A percentile compares a stretch with the other conserved stretches of the same genome.
phyloP scores from a whole-genome alignment of 92 coral and sea anemone species.

The Umimayanthus kanabou region DNA sequence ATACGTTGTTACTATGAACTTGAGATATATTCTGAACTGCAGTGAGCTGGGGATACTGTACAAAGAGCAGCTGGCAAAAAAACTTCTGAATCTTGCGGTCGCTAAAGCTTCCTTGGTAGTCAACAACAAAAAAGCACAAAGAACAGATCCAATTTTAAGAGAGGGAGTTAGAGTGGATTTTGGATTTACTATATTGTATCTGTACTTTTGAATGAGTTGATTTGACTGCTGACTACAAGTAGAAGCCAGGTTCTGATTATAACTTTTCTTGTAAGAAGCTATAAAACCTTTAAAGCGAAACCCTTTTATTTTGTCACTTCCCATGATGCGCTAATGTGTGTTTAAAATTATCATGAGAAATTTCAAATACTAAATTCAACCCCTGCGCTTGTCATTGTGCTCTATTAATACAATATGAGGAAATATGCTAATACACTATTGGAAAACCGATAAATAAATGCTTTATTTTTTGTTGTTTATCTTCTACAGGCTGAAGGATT shows the following conservation, averaged over 20 bases:
- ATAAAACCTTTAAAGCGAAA: background rate
- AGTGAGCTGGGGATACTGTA: background rate
- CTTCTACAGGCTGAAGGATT: constrained; percentile 79
- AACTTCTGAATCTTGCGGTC: background rate
- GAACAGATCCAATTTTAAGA: background rate
- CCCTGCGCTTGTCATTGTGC: background rate
- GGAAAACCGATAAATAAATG: background rate
- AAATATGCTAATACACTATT: background rate
- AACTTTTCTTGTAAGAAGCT: background rate
- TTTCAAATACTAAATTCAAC: background rate
- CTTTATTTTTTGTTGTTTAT: constrained; percentile 4
- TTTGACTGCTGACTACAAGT: background rate
- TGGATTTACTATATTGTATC: background rate
- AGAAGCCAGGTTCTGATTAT: background rate
- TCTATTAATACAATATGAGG: constrained; percentile 2
- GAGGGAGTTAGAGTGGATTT: background rate
- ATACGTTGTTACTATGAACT: background rate
- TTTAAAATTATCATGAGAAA: background rate
- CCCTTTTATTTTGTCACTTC: background rate
- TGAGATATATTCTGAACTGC: background rate
- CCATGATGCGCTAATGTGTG: background rate
- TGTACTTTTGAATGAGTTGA: background rate
- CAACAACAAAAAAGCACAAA: background rate
- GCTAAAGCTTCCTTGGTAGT: background rate
- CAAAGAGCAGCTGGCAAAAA: constrained; percentile 1